These are phyloP conservation scores for Monodelphis domestica DNA, from an alignment of 2,797 vertebrate species.

Conservation along the genomic window DNA sequence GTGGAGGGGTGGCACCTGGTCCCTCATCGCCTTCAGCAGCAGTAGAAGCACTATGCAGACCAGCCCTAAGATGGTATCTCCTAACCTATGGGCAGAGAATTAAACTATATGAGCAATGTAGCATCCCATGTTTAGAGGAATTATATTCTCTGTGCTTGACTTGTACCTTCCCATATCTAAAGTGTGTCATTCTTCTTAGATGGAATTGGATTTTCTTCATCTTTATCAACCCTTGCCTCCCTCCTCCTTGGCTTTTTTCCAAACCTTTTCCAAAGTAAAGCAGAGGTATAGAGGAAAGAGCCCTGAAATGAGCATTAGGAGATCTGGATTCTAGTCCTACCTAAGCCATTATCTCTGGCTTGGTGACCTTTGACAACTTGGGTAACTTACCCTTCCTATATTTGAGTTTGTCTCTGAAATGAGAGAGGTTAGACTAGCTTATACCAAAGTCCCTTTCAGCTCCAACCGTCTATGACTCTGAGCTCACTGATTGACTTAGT, in stretches of 20 bases:
- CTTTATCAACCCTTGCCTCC: not conserved
- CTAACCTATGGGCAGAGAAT: slow-evolving; percentile 81
- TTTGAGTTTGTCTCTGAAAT: not conserved
- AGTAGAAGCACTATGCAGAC: slow-evolving; percentile 87
- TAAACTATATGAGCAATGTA: not conserved
- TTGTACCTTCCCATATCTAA: not conserved
- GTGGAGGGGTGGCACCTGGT: slow-evolving; percentile 70
- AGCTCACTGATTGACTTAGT: accelerated
- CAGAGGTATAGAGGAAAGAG: accelerated
- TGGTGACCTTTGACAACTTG: not conserved
- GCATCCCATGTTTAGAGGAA: not conserved
- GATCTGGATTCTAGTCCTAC: accelerated
- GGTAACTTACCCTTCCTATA: not conserved
- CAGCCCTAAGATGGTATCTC: slow-evolving; percentile 91
- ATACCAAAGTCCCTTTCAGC: not conserved
- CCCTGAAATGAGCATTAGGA: accelerated
- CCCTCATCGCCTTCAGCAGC: slow-evolving; percentile 88
- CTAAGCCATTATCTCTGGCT: accelerated
- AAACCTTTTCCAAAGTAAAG: not conserved
- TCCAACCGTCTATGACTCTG: accelerated
- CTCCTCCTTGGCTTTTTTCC: not conserved
- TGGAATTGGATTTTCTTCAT: not conserved
- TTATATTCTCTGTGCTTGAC: not conserved
- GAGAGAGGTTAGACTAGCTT: not conserved
- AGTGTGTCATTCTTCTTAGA: not conserved